phyloP scores from a whole-genome alignment of 2,797 vertebrate genomes.

The Loriculus beryllinus region DNA sequence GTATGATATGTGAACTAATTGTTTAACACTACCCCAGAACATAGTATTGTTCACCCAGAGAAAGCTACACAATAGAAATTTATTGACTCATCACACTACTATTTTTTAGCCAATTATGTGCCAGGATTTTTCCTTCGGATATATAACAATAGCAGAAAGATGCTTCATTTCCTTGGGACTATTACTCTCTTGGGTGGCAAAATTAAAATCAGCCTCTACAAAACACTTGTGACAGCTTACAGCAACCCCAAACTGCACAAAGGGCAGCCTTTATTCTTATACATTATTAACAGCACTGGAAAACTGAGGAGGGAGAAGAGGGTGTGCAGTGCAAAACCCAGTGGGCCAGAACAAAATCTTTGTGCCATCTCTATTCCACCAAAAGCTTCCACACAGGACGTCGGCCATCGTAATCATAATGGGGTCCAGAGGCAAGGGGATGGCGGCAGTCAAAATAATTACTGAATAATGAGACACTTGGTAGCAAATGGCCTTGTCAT shows the following conservation, averaged over 20 bases:
- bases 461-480: background rate
- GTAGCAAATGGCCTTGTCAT: background rate
- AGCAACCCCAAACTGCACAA: background rate
- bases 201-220: slow-evolving; percentile 59
- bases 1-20: slow-evolving; percentile 66
- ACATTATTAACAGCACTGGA: accelerated
- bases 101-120: slow-evolving; percentile 61
- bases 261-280: background rate
- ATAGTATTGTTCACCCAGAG: slow-evolving; percentile 52
- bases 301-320: background rate
- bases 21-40: slow-evolving; percentile 60
- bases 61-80: slow-evolving; percentile 62
- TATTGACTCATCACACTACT: slow-evolving; percentile 67
- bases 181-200: slow-evolving; percentile 54
- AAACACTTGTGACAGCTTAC: slow-evolving; percentile 13
- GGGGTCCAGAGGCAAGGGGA: accelerated
- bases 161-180: slow-evolving; percentile 45
- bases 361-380: accelerated
- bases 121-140: slow-evolving; percentile 55
- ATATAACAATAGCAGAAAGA: slow-evolving; percentile 61
- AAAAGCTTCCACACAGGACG: accelerated
- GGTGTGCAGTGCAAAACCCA: accelerated
- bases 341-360: background rate
- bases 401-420: accelerated
- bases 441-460: accelerated